Evolutionary conservation across 2,113 vertebrate species (phyloP), one percentile per base, ranked within the genome.

Genomic region (Erpornis zantholeuca): DNA sequence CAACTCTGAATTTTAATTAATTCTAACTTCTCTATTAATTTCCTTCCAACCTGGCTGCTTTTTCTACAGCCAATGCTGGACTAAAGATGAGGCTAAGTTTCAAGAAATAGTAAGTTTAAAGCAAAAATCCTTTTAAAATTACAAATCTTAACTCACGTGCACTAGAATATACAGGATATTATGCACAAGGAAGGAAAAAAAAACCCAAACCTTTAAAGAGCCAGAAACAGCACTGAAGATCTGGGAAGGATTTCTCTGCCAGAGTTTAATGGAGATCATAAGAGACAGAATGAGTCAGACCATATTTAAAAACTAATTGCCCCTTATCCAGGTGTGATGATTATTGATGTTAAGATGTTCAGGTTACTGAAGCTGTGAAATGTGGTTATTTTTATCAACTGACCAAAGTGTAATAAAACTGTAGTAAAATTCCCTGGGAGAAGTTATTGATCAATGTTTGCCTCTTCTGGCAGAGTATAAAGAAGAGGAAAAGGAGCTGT

Each of bases 1-100:
- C 95, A 94, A 19, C 61, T 86, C 91, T 91, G 86, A 96, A 45
- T 84, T 94, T 97, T 97, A 97, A 97, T 97, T 95, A 96, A 93
- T 79, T 81, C 73, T 81, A 47, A 60, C 78, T 92, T 86, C 92
- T 42, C 25, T 13, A 83, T 53, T 84, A 66, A 95, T 95, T 94
- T 91, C 77, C 83, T 95, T 84, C 81, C 92, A 94, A 91, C 81
- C 81, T 82, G 86, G 53, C 52, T 81, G 82, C 70, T 36, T 89
- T 65, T 89, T 63, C 80, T 59, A 24, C 24, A 82, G 69, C 38
- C 47, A 36, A 3, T 5, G 19, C 47, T 56, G 80, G 65, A 50
- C 47, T 35, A 60, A 93, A 70, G 15, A 56, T 25, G 57, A 81
- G 15, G 40, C 44, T 23, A 47, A 6, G 25, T 52, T 91, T 86